Conservation (phyloP, 64 coral and sea anemone species). For the Porites australiensis region DNA sequence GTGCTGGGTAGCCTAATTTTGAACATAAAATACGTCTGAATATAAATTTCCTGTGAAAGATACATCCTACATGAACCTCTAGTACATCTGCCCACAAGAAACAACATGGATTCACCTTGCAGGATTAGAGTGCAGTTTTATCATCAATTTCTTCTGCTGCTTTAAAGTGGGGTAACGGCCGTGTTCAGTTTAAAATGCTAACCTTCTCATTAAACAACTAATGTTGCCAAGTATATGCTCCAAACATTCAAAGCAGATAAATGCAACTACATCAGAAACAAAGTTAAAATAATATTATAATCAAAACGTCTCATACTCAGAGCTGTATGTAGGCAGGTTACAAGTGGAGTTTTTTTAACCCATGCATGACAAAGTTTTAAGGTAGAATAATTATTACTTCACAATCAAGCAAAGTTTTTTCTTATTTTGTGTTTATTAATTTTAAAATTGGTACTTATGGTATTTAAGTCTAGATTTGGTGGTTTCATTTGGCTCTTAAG, state of each 20-base stretch:
- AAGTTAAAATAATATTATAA: background rate
- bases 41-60: no score
- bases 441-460: background rate
- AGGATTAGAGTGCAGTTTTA: no score
- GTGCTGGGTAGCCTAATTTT: no score
- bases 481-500: background rate
- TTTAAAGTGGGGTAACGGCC: no score
- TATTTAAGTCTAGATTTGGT: constrained; percentile 10
- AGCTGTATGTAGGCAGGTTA: background rate
- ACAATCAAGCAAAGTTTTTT: no score
- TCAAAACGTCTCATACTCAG: background rate
- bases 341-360: background rate
- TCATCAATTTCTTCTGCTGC: no score
- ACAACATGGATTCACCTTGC: no score
- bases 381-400: no score
- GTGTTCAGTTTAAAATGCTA: background rate
- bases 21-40: no score
- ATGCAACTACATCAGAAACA: background rate
- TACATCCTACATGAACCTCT: no score
- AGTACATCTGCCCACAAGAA: no score
- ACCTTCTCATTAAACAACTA: background rate
- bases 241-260: background rate
- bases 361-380: background rate
- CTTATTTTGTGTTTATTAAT: background rate
- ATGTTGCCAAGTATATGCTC: background rate